Evolutionary conservation across 2,888 invertebrate species (phyloP).

Genomic region (Stegana nigrithorax): DNA sequence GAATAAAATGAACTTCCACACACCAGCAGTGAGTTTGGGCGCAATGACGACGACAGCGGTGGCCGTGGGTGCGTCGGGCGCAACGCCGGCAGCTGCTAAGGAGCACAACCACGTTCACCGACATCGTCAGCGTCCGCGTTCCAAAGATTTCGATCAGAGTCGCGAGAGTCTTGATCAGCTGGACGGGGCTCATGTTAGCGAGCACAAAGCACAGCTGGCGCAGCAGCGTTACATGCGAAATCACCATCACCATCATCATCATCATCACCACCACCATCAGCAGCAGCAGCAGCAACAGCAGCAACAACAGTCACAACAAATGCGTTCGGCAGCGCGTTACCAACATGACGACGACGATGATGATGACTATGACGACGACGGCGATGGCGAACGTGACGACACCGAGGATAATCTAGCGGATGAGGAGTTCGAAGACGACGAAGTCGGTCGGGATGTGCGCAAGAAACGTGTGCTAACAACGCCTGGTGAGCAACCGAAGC

Average conservation of each 20-base stretch:
- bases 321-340: constrained; percentile 43
- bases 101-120: constrained; percentile 56
- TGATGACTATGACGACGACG: constrained; percentile 67
- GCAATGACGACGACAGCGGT: background rate
- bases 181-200: constrained; percentile 40
- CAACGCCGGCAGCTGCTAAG: constrained; percentile 26
- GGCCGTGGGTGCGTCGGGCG: constrained; percentile 34
- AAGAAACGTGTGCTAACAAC: constrained; percentile 46
- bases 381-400: constrained; percentile 66
- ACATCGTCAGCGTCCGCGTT: constrained; percentile 64
- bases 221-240: constrained; percentile 39
- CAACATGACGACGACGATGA: constrained; percentile 57
- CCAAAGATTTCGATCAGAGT: constrained; percentile 66
- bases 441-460: constrained; percentile 63
- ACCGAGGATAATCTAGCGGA: constrained; percentile 68
- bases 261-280: constrained; percentile 42
- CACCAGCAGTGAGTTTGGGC: background rate
- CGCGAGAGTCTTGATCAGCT: constrained; percentile 65
- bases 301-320: too few species aligned
- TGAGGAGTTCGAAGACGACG: constrained; percentile 67
- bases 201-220: constrained; percentile 31
- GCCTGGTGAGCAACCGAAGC: too few species aligned
- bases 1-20: background rate
- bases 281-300: background rate
- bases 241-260: constrained; percentile 49